Evolutionary conservation across 2,888 invertebrate genomes (phyloP), one percentile per base, ranked within the genome.

Genomic region (Drosophila vallismaia): DNA sequence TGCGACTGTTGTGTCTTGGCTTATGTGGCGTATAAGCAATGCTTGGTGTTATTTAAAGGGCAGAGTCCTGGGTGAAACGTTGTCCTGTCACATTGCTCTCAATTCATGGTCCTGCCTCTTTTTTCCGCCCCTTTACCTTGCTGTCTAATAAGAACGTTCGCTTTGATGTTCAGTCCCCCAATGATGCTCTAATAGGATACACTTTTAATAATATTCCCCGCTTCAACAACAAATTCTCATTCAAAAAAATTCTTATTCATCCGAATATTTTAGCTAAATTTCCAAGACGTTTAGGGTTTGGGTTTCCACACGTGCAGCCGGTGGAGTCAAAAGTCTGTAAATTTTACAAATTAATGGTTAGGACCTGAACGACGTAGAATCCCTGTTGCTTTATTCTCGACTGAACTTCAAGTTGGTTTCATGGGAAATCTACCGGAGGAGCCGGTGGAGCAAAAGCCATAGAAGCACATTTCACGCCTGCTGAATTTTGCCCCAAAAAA

Each of bases 321-420:
- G 45, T 38, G 38, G 56, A 71, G n/a, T 51, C 56, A 59, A 64
- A 54, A 55, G 68, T 38, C 62, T 58, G 56, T 49, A 56, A 76
- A 74, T 42, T 60, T 66, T 38, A 51, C 57, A 76, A 71, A 71
- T 79, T 70, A 77, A 71, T 70, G 70, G 69, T 64, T 69, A 46
- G 31, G 57, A 50, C 68, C 56, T 49, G 51, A 14, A 38, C 51
- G 53, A 64, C 53, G 31, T 33, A 45, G 48, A 29, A 26, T 19
- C 42, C 33, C 52, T 50, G 42, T 49, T 60, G 55, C 44, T 70
- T 63, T 64, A 53, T 66, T 54, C 54, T 53, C 33, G 19, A 63
- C 64, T 48, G 64, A n/a, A 36, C 19, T 46, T 63, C 36, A 14
- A 52, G 29, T 31, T 50, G 33, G 40, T 33, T 58, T 58, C 31